A percentile compares a stretch with the other conserved stretches of the same genome.
phyloP scores from a whole-genome alignment of 2,888 invertebrate species.

The Caenorhabditis becei region DNA sequence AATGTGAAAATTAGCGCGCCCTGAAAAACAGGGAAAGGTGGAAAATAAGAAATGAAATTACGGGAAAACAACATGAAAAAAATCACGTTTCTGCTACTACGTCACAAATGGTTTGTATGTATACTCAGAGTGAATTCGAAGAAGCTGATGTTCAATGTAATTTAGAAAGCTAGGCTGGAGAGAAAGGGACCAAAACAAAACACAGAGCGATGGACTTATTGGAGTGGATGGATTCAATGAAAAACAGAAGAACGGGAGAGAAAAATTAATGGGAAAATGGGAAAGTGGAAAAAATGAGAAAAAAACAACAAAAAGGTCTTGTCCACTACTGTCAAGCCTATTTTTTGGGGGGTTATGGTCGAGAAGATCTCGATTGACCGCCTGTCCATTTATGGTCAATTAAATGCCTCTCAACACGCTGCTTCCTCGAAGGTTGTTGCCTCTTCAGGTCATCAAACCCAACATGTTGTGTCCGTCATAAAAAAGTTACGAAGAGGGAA shows the following conservation, averaged over 20 bases:
- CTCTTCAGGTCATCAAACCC: constrained; percentile 57
- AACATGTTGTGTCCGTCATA: constrained; percentile 46
- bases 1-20: not conserved
- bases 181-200: constrained; percentile 5
- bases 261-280: constrained; percentile 9
- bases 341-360: constrained; percentile 3
- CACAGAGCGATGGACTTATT: not conserved
- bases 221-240: not conserved
- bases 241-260: not conserved
- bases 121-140: constrained; percentile 20
- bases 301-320: not conserved
- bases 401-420: constrained; percentile 60
- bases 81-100: too few relatives aligned
- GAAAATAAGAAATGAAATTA: not conserved
- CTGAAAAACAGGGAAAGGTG: too few relatives aligned
- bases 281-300: not conserved
- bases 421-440: constrained; percentile 55
- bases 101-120: too few relatives aligned
- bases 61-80: too few relatives aligned
- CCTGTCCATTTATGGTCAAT: constrained; percentile 60
- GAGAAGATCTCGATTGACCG: constrained; percentile 22
- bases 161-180: not conserved
- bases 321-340: not conserved
- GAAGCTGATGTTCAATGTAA: constrained; percentile 17
- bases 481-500: constrained; percentile 29